Conservation (phyloP, 2,113 vertebrate species). For the Epinephelus lanceolatus region DNA sequence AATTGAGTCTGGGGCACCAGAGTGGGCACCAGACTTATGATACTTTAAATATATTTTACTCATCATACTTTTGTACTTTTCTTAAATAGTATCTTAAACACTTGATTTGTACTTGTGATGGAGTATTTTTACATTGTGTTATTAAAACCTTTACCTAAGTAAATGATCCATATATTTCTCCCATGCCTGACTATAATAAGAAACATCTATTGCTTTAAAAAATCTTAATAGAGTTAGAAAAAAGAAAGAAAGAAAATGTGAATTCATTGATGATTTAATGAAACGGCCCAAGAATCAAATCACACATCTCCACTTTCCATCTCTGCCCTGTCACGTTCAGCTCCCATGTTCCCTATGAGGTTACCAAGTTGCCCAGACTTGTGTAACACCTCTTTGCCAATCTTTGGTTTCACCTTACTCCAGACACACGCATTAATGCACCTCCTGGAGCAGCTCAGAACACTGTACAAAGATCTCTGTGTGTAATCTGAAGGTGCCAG, state of each 20-base stretch:
- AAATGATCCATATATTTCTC: too few relatives aligned
- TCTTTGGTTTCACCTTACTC: constrained; percentile 68
- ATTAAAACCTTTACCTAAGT: neutral
- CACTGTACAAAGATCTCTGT: constrained; percentile 68
- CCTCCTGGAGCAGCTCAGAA: constrained; percentile 58
- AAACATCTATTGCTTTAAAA: neutral
- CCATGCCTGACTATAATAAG: neutral
- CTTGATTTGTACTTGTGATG: neutral
- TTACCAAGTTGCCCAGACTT: constrained; percentile 33
- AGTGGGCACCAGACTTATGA: too few relatives aligned
- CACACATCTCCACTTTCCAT: constrained; percentile 18
- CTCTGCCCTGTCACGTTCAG: constrained; percentile 53
- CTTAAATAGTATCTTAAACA: neutral
- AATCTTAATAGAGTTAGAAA: neutral
- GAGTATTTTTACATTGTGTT: neutral
- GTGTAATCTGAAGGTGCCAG: constrained; percentile 45
- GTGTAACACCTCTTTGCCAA: constrained; percentile 37
- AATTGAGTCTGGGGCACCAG: too few relatives aligned
- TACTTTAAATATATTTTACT: neutral
- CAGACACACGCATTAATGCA: constrained; percentile 60
- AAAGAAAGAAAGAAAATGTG: neutral
- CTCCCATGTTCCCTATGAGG: constrained; percentile 26
- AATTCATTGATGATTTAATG: neutral
- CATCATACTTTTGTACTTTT: neutral
- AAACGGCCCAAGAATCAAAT: constrained; percentile 3